phyloP scores from a whole-genome alignment of 2,113 vertebrate genomes.

The Isichthys henryi region DNA sequence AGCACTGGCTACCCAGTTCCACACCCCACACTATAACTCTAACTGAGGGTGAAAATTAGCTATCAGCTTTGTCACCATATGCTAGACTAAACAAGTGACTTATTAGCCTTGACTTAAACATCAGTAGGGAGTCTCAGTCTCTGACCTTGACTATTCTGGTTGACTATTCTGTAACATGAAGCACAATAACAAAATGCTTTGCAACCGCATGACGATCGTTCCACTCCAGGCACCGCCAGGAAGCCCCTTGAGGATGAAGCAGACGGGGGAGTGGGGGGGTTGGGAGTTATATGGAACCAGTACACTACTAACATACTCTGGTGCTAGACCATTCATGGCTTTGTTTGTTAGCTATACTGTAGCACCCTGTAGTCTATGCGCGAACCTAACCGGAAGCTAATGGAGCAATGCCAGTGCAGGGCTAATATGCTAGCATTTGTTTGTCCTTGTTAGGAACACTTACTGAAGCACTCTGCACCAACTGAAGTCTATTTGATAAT shows the following conservation, averaged over 20 bases:
- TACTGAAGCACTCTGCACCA: neutral
- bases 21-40: neutral
- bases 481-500: neutral
- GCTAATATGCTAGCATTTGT: neutral
- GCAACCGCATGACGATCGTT: neutral
- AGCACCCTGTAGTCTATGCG: neutral
- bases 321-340: neutral
- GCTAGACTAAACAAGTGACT: neutral
- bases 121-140: neutral
- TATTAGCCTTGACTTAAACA: neutral
- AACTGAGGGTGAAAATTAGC: neutral
- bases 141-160: neutral
- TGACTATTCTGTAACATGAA: neutral
- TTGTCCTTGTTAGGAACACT: neutral
- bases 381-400: neutral
- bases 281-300: neutral
- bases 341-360: neutral
- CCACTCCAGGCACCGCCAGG: neutral
- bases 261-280: neutral
- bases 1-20: neutral
- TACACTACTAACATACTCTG: neutral
- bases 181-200: neutral
- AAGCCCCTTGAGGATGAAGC: neutral
- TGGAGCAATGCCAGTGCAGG: neutral
- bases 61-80: neutral